phyloP scores from a whole-genome alignment of 1,140 invertebrate species.

The Pseudomyrmex flavicornis region DNA sequence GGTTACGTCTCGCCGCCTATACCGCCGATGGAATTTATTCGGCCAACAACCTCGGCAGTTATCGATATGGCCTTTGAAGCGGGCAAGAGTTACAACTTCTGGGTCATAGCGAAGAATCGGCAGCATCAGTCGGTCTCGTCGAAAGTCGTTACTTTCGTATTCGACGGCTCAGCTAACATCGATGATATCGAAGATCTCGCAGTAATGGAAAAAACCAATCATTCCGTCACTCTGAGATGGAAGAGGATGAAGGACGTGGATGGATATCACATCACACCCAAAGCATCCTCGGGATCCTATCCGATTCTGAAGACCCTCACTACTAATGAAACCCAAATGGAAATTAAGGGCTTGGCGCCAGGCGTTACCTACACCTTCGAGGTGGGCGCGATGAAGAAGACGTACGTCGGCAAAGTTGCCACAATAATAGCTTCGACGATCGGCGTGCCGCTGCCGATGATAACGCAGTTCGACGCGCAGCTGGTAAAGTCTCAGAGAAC shows the following conservation, averaged over 20 bases:
- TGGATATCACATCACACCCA: constrained; percentile 87
- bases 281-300: constrained; percentile 84
- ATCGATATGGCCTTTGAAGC: constrained; percentile 87
- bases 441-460: constrained; percentile 86
- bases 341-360: constrained; percentile 86
- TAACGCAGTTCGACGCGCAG: constrained; percentile 84
- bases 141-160: constrained; percentile 85
- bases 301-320: constrained; percentile 80
- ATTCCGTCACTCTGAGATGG: constrained; percentile 87
- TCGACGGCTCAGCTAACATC: constrained; percentile 88
- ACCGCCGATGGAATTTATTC: constrained; percentile 81
- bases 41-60: constrained; percentile 83
- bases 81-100: constrained; percentile 90
- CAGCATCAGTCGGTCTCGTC: constrained; percentile 87
- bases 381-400: constrained; percentile 87
- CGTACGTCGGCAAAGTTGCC: constrained; percentile 86
- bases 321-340: constrained; percentile 82
- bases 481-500: constrained; percentile 87
- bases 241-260: constrained; percentile 86
- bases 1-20: constrained; percentile 87
- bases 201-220: constrained; percentile 84
- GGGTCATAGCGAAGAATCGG: constrained; percentile 90
- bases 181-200: constrained; percentile 87
- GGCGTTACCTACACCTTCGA: constrained; percentile 87
- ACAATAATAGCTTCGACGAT: constrained; percentile 85